These are phyloP conservation scores for Sminthurinus aureus DNA, from an alignment of 2,888 invertebrate genomes.

Conservation along the genomic window DNA sequence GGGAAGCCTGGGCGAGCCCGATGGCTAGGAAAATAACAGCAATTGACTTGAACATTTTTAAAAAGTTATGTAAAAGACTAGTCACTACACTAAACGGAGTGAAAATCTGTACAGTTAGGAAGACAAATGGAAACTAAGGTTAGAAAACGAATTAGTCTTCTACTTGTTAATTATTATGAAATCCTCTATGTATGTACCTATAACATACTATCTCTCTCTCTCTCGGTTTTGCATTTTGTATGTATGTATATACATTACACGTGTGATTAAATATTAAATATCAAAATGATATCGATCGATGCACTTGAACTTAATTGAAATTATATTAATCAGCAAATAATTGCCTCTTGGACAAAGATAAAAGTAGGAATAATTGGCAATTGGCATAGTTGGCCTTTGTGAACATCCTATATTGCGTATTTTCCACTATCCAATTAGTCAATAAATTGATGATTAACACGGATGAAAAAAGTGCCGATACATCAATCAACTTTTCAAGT, in stretches of 20 bases:
- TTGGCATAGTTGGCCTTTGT: too few species aligned
- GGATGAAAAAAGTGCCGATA: too few species aligned
- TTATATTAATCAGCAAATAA: too few species aligned
- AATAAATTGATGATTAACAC: too few species aligned
- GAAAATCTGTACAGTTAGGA: background rate
- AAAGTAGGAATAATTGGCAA: too few species aligned
- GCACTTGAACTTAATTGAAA: too few species aligned
- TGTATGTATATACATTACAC: too few species aligned
- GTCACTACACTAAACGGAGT: background rate
- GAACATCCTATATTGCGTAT: constrained; percentile 5
- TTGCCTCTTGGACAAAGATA: too few species aligned
- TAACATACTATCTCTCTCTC: background rate
- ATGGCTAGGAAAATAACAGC: constrained; percentile 2
- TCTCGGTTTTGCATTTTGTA: background rate
- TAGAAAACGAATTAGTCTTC: background rate
- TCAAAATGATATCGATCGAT: too few species aligned
- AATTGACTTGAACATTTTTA: constrained; percentile 23
- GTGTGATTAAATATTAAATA: too few species aligned
- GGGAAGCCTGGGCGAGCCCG: constrained; percentile 15
- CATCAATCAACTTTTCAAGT: too few species aligned
- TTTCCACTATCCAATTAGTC: background rate
- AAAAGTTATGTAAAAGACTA: background rate
- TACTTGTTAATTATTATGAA: background rate
- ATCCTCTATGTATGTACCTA: background rate
- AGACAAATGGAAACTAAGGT: background rate